Evolutionary conservation across 2,113 vertebrate genomes (phyloP).

Genomic region (Callithrix jacchus): DNA sequence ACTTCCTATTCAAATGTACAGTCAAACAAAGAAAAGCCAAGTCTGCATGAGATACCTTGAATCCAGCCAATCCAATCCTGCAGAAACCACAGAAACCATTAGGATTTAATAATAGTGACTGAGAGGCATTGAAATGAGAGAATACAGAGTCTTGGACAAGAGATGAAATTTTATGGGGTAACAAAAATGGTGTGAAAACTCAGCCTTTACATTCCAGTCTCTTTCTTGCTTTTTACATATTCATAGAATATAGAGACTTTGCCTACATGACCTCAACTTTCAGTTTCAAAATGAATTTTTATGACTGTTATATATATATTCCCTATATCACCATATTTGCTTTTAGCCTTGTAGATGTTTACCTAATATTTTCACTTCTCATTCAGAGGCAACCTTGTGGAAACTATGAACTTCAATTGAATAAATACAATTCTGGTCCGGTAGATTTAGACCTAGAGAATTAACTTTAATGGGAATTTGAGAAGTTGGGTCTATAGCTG

Average conservation of each 20-base stretch:
- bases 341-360: slow-evolving; percentile 40
- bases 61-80: not conserved
- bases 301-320: slow-evolving; percentile 25
- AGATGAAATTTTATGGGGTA: slow-evolving; percentile 3
- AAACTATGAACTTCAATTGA: slow-evolving; percentile 41
- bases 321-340: slow-evolving; percentile 25
- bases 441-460: slow-evolving; percentile 25
- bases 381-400: slow-evolving; percentile 1
- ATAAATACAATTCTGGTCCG: slow-evolving; percentile 35
- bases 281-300: slow-evolving; percentile 36
- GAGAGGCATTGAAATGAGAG: slow-evolving; percentile 27
- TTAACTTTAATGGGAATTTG: slow-evolving; percentile 53
- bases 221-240: slow-evolving; percentile 31
- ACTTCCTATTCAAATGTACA: not conserved
- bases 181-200: slow-evolving; percentile 39
- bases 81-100: slow-evolving; percentile 20
- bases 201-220: not conserved
- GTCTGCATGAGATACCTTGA: not conserved
- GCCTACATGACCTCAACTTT: not conserved
- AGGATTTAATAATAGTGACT: not conserved
- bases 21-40: slow-evolving; percentile 20
- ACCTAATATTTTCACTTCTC: slow-evolving; percentile 53
- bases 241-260: not conserved
- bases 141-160: not conserved
- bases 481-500: slow-evolving; percentile 48